phyloP scores from a whole-genome alignment of 1,140 invertebrate species.

The Drosophila arizonae region DNA sequence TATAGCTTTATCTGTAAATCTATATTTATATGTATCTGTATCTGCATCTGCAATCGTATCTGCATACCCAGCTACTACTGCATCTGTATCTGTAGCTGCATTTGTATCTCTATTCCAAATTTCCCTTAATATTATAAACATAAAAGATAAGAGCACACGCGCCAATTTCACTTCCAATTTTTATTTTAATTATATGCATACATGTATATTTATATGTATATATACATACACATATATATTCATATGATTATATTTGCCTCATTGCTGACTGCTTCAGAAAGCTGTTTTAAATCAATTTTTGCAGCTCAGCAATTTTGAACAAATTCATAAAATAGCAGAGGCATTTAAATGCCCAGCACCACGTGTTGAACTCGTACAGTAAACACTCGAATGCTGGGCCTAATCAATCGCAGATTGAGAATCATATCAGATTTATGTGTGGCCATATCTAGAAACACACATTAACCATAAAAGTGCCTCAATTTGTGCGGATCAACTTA shows the following conservation, averaged over 20 bases:
- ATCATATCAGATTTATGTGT: not conserved
- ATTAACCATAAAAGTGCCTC: not conserved
- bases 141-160: conserved; percentile 11
- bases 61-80: too few species aligned
- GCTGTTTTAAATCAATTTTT: not conserved
- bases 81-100: too few species aligned
- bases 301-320: conserved; percentile 9
- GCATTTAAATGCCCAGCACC: conserved; percentile 6
- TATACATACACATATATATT: not conserved
- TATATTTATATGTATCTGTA: too few species aligned
- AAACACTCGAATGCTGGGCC: not conserved
- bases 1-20: too few species aligned
- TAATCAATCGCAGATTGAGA: not conserved
- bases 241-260: not conserved
- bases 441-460: not conserved
- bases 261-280: conserved; percentile 20
- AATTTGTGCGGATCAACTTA: not conserved
- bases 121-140: not conserved
- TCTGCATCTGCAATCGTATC: too few species aligned
- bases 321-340: conserved; percentile 11
- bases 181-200: not conserved
- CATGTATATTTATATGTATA: not conserved
- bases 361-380: conserved; percentile 4
- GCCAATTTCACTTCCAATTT: conserved; percentile 18
- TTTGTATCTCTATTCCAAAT: too few species aligned